These are phyloP conservation scores for Nephrotoma guestfalica DNA, from an alignment of 2,888 invertebrate species.

Conservation along the genomic window DNA sequence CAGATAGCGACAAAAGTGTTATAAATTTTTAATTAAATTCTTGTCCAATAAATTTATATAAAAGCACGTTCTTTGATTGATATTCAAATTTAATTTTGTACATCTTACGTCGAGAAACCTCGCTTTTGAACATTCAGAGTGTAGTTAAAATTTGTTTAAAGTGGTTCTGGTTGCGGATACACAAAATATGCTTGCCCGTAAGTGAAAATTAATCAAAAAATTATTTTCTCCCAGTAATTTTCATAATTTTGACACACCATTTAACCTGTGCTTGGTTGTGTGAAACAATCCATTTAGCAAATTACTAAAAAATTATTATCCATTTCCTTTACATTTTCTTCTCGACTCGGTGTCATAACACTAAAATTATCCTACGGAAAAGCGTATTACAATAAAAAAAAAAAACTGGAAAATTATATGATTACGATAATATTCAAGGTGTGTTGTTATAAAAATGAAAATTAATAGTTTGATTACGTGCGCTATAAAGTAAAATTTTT, in stretches of 20 bases:
- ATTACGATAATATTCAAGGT: not conserved
- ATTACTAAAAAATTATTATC: not conserved
- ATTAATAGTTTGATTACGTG: not conserved
- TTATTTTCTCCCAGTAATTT: not conserved
- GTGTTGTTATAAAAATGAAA: not conserved
- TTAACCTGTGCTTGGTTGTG: not conserved
- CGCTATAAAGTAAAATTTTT: not conserved
- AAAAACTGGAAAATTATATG: not conserved
- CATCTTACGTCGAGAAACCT: too few species aligned
- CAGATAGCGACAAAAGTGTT: not conserved
- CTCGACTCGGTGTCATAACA: not conserved
- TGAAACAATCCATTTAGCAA: not conserved
- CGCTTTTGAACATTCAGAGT: too few species aligned
- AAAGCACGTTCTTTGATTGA: not conserved
- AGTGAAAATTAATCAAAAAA: too few species aligned
- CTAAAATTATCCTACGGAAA: not conserved
- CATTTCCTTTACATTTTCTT: not conserved
- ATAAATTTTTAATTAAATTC: not conserved
- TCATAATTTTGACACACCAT: not conserved
- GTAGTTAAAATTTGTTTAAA: too few species aligned
- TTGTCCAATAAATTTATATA: not conserved
- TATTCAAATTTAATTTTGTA: not conserved
- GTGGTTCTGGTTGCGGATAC: too few species aligned
- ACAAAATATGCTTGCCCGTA: too few species aligned
- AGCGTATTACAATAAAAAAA: not conserved